These are phyloP conservation scores for Allolobophora icterica DNA, from an alignment of 2,888 invertebrate genomes.

Conservation along the genomic window DNA sequence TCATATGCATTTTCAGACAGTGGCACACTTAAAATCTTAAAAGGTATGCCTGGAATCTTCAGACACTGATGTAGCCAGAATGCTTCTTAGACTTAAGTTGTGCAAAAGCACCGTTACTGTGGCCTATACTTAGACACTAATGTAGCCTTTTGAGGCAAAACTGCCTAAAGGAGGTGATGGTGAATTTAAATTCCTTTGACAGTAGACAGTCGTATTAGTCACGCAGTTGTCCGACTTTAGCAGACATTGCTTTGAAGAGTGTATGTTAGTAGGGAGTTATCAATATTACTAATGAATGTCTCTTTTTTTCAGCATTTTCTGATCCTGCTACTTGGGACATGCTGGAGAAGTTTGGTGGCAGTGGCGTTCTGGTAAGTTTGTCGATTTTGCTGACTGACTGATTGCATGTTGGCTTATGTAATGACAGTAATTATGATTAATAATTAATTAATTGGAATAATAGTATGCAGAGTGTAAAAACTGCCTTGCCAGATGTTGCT, in stretches of 20 bases:
- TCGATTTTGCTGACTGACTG: neutral
- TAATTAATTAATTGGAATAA: neutral
- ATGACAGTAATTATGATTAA: neutral
- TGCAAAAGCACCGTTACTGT: neutral
- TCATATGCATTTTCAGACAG: neutral
- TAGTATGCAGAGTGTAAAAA: neutral
- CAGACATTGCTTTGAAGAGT: neutral
- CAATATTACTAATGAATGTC: neutral
- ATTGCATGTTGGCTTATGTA: neutral
- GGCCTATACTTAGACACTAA: neutral
- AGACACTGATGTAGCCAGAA: neutral
- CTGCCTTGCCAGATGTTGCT: too few relatives aligned
- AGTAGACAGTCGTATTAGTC: neutral
- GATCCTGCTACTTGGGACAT: slow-evolving; percentile 63
- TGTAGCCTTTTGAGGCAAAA: neutral
- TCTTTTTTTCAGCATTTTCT: slow-evolving; percentile 56
- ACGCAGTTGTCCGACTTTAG: neutral
- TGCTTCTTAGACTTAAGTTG: neutral
- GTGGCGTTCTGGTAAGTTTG: slow-evolving; percentile 14
- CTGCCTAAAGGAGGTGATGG: neutral
- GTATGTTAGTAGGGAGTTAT: neutral
- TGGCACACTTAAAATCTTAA: neutral
- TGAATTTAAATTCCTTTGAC: too few relatives aligned
- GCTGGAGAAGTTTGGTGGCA: slow-evolving; percentile 53
- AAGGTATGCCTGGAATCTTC: neutral